Evolutionary conservation across 2,797 vertebrate species (phyloP).

Genomic region (Alcedo atthis): DNA sequence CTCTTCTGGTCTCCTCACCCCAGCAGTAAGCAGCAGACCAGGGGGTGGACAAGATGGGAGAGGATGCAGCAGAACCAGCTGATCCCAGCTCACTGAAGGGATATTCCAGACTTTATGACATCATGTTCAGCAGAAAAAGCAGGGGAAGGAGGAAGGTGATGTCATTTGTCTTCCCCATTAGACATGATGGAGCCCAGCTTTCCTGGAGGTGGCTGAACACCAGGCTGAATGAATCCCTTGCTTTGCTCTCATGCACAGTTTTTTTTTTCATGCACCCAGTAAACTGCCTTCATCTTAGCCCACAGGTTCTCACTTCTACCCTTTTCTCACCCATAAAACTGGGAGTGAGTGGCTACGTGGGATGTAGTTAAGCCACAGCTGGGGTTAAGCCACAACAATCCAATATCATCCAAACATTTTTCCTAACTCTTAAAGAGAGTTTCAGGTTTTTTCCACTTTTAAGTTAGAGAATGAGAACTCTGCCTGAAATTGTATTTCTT

Average conservation of each 20-base stretch:
- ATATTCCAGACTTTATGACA: rapidly evolving
- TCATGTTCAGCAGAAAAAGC: neutral
- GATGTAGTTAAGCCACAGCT: neutral
- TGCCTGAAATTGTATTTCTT: neutral
- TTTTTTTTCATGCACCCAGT: neutral
- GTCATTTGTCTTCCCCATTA: rapidly evolving
- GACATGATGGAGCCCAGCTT: rapidly evolving
- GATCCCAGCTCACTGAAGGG: neutral
- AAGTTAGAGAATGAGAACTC: neutral
- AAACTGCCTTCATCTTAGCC: neutral
- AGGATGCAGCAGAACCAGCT: neutral
- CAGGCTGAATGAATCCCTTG: neutral
- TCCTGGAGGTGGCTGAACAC: neutral
- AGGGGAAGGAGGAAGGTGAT: neutral
- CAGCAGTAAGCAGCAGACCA: rapidly evolving
- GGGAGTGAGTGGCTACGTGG: rapidly evolving
- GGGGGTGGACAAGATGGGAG: rapidly evolving
- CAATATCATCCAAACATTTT: neutral
- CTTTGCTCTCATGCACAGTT: neutral
- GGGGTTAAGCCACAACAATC: neutral
- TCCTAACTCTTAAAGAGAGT: neutral
- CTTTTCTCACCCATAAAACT: neutral
- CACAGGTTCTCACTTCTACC: rapidly evolving
- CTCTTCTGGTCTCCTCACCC: neutral
- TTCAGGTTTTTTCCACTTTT: neutral